Percentiles rank a stretch among this genome's conserved stretches.
Conservation (phyloP, 2,113 vertebrate species). For the Zingel zingel region DNA sequence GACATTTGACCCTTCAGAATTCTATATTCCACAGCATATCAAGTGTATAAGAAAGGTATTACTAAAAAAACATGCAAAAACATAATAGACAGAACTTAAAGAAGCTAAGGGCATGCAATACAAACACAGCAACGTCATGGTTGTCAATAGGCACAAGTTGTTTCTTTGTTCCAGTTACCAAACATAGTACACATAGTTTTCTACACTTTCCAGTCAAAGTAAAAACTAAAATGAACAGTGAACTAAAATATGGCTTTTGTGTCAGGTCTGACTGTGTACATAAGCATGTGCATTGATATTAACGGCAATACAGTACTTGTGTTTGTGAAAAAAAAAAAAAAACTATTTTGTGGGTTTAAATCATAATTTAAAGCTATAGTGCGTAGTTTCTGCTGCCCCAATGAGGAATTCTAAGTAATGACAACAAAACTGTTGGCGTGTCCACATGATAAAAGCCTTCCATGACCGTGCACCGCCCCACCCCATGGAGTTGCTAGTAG, state of each 20-base stretch:
- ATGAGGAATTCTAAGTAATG: too few relatives aligned
- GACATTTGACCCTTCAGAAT: not conserved
- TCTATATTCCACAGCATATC: not conserved
- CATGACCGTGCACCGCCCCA: too few relatives aligned
- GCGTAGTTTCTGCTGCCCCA: too few relatives aligned
- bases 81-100: not conserved
- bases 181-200: slow-evolving; percentile 10
- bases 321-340: not conserved
- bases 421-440: too few relatives aligned
- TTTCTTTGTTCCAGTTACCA: slow-evolving; percentile 39
- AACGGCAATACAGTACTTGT: not conserved
- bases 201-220: slow-evolving; percentile 11
- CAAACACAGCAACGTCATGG: slow-evolving; percentile 20
- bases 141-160: slow-evolving; percentile 58
- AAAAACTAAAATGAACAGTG: slow-evolving; percentile 1
- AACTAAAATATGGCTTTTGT: slow-evolving; percentile 4
- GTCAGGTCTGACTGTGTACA: not conserved
- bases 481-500: too few relatives aligned
- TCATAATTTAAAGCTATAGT: not conserved
- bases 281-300: not conserved
- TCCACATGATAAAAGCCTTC: too few relatives aligned
- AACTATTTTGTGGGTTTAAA: not conserved
- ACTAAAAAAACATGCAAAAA: slow-evolving; percentile 29
- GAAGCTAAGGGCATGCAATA: slow-evolving; percentile 9
- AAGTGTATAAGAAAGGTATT: not conserved